phyloP scores from a whole-genome alignment of 2,888 invertebrate species.

The Cinara cedri region DNA sequence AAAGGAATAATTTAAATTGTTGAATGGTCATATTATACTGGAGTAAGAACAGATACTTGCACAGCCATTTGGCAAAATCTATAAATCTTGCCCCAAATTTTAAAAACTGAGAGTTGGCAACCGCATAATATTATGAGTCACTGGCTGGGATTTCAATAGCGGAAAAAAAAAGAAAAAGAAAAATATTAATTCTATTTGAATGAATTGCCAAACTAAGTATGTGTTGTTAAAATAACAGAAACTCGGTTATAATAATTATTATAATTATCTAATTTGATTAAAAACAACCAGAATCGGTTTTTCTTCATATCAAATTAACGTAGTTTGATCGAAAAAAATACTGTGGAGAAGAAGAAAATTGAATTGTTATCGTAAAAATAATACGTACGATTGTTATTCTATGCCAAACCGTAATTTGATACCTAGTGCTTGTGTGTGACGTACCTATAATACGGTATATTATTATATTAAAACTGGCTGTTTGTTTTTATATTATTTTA shows the following conservation, averaged over 20 bases:
- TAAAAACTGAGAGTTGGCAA: constrained; percentile 27
- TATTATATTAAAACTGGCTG: constrained; percentile 21
- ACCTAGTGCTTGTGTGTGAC: too few relatives aligned
- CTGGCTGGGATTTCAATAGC: constrained; percentile 45
- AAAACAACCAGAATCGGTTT: background rate
- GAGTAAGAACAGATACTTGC: background rate
- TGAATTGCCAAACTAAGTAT: constrained; percentile 34
- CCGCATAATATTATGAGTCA: constrained; percentile 34
- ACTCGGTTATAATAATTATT: background rate
- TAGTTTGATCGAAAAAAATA: background rate
- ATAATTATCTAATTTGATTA: background rate
- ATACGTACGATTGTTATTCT: constrained; percentile 4
- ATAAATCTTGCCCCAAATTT: constrained; percentile 35
- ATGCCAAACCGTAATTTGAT: constrained; percentile 55
- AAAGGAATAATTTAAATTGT: too few relatives aligned
- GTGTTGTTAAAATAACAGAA: constrained; percentile 2
- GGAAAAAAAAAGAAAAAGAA: background rate
- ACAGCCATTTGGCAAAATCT: constrained; percentile 31
- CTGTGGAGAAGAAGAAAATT: background rate
- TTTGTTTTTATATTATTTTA: constrained; percentile 23
- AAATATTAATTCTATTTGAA: constrained; percentile 32
- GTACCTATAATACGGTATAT: background rate
- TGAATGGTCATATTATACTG: background rate
- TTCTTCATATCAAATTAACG: background rate
- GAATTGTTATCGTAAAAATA: constrained; percentile 26